These are phyloP conservation scores for Emesis furor DNA, from an alignment of 2,888 invertebrate species.

Conservation along the genomic window DNA sequence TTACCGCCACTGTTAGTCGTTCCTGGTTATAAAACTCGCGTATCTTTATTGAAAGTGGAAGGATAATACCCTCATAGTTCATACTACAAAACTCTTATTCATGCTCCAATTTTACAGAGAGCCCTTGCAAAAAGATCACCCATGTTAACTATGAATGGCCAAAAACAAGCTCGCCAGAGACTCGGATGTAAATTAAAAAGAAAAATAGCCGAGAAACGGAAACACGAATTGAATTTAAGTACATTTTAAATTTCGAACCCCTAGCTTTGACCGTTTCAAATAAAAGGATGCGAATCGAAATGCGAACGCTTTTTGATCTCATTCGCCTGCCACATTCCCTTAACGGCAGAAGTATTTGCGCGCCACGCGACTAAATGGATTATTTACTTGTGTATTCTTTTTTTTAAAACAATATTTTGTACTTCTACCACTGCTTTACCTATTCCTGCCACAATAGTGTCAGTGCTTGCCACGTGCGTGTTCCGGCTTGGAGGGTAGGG, in stretches of 20 bases:
- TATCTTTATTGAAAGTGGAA: too few species aligned
- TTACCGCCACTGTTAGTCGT: too few species aligned
- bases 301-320: slow-evolving; percentile 89
- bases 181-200: slow-evolving; percentile 89
- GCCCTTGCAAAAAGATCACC: slow-evolving; percentile 90
- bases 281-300: slow-evolving; percentile 88
- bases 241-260: slow-evolving; percentile 89
- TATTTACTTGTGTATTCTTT: too few species aligned
- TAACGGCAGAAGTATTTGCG: slow-evolving; percentile 87
- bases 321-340: slow-evolving; percentile 86
- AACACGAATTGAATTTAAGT: slow-evolving; percentile 91
- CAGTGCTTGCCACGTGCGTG: too few species aligned
- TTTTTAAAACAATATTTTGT: too few species aligned
- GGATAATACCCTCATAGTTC: too few species aligned
- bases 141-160: slow-evolving; percentile 90
- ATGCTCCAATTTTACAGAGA: slow-evolving; percentile 90
- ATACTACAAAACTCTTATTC: slow-evolving; percentile 87
- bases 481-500: too few species aligned
- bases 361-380: slow-evolving; percentile 91
- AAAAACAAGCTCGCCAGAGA: slow-evolving; percentile 86
- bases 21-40: too few species aligned
- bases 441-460: too few species aligned
- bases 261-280: slow-evolving; percentile 88
- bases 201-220: slow-evolving; percentile 87
- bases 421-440: too few species aligned